These are phyloP conservation scores for Petrocephalus microphthalmus DNA, from an alignment of 2,113 vertebrate species.

Conservation along the genomic window DNA sequence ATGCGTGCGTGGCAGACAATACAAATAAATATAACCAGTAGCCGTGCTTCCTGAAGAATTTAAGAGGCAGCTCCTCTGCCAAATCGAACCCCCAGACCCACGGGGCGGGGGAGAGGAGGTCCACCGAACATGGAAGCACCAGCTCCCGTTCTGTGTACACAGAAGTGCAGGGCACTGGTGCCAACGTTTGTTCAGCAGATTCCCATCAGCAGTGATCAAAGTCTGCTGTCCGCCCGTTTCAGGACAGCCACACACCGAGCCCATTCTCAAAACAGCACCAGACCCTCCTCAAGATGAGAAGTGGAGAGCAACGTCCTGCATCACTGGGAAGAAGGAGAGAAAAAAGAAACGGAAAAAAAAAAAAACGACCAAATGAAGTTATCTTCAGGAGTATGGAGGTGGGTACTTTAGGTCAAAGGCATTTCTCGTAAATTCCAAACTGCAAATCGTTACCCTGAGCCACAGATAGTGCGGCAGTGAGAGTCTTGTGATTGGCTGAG, in stretches of 20 bases:
- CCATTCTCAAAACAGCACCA: background rate
- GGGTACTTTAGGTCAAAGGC: background rate
- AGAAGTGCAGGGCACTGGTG: background rate
- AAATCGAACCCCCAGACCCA: background rate
- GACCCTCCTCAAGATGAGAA: background rate
- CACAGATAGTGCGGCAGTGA: background rate
- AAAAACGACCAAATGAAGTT: background rate
- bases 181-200: background rate
- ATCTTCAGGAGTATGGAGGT: background rate
- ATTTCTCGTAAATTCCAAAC: background rate
- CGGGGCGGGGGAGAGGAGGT: background rate
- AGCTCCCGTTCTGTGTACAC: background rate
- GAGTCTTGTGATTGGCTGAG: background rate
- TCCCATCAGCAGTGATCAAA: conserved; percentile 13
- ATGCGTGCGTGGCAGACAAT: conserved; percentile 39
- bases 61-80: conserved; percentile 37
- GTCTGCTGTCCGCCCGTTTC: background rate
- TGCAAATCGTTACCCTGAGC: background rate
- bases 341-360: background rate
- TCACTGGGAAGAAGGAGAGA: background rate
- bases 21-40: conserved; percentile 48
- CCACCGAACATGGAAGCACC: background rate
- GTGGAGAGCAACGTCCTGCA: background rate
- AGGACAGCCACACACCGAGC: background rate
- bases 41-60: conserved; percentile 51